Base-by-base conservation (phyloP, 2,113 vertebrate genomes). In the Grus americana region DNA sequence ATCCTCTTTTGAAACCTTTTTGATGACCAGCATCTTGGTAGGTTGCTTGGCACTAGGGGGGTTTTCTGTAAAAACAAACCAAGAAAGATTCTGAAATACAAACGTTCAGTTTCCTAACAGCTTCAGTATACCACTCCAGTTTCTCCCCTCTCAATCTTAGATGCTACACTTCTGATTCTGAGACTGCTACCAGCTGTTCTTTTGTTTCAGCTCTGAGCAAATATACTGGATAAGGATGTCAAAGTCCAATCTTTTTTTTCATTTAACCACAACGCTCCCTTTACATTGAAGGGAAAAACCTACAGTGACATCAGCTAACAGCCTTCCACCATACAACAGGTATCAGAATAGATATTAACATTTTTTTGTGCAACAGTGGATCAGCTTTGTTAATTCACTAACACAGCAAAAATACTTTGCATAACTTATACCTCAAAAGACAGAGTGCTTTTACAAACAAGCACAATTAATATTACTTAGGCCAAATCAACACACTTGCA, bases 11-110 rank as follows among this genome's bases (percentile, higher is more conserved):
- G 99, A 99, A 98, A 99, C 97, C 98, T 99, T 99, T 98, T 99
- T 99, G 98, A 99, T 99, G 97, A 99, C 99, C 98, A 99, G 98
- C 99, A 99, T 99, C 98, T 99, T 99, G 92, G 99, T 99, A 97
- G 99, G 98, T 98, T 99, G 99, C 98, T 99, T 99, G 98, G 99
- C 99, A 98, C 99, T 99, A 85, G 99, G 99, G 93, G 99, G 99
- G 73, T 99, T 99, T 99, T 99, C 99, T 99, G 95, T 95, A 92
- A 92, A 95, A 96, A 96, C 7, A 88, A 30, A 87, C 4, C 0
- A 2, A 86, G 90, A 61, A 57, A 86, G 9, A 50, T 27, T 70
- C 17, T 91, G 62, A 79, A 88, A 89, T 46, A 85, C 36, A 75
- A 42, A 59, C 10, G 4, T 44, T 78, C 62, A 29, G 34, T 89